These are phyloP conservation scores for Deroptyus accipitrinus DNA, from an alignment of 2,113 vertebrate genomes.

Conservation along the genomic window DNA sequence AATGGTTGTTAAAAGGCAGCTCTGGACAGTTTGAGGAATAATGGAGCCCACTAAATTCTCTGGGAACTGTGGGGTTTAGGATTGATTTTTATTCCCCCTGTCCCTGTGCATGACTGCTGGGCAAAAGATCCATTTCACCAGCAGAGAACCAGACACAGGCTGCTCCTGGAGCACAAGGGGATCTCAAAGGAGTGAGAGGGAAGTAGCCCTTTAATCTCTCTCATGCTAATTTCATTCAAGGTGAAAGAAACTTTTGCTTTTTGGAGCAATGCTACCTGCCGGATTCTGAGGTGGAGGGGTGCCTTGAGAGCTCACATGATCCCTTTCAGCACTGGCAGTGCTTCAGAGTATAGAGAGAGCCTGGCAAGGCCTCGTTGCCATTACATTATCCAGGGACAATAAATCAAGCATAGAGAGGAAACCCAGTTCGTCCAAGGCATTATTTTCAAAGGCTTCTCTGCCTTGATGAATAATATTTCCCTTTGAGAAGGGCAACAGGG, in stretches of 20 bases:
- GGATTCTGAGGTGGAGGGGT: background rate
- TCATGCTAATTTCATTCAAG: background rate
- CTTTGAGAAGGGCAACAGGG: background rate
- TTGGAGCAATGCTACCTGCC: background rate
- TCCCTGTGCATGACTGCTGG: background rate
- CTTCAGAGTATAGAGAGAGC: background rate
- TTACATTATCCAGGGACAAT: background rate
- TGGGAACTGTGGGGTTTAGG: background rate
- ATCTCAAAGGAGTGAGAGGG: background rate
- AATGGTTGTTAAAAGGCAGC: constrained; percentile 8
- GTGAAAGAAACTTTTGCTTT: background rate
- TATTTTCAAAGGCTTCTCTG: constrained; percentile 6
- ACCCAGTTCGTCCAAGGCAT: background rate
- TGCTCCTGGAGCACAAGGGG: background rate
- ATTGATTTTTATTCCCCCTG: too few relatives aligned
- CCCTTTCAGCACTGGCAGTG: background rate
- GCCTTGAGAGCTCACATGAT: background rate
- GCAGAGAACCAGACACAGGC: background rate
- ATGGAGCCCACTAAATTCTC: background rate
- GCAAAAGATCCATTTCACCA: background rate
- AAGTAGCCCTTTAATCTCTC: background rate
- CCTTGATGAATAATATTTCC: background rate
- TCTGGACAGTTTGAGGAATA: background rate
- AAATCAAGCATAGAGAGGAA: background rate
- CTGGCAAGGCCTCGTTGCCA: background rate